Evolutionary conservation across 2,888 invertebrate genomes (phyloP), one percentile per base, ranked within the genome.

Genomic region (Plemyria rubiginata): DNA sequence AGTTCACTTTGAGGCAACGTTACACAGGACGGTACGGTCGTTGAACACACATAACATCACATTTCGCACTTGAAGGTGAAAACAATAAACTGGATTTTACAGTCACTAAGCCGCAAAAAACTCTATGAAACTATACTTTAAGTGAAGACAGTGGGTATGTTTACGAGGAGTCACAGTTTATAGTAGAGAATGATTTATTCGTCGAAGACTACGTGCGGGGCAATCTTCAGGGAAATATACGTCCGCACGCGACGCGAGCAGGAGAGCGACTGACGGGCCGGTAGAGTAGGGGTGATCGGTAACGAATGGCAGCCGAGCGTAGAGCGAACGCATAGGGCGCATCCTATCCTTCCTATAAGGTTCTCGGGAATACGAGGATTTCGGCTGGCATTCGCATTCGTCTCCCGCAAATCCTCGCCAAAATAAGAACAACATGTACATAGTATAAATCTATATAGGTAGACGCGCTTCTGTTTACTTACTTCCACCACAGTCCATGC

Each of bases 1-100:
- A 90, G 88, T 89, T 90, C 90, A 90, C 90, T 87, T 82, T 78
- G 78, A 76, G 73, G 80, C 78, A 87, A 89, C 82, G 89, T 90
- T 87, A 86, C 90, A 90, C 89, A 84, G 85, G 83, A 81, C 82
- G 82, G 84, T 76, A 84, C 85, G 87, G 83, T 88, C 74, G 81
- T 80, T 85, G 82, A 84, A 72, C 91, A 91, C 86, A 87, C 87
- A 90, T 80, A 87, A 88, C 86, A 88, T 92, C 92, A 92, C 92
- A 91, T 91, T 90, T 91, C 88, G 88, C 91, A 91, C 91, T 87
- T 80, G 80, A 78, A 77, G 79, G 79, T 77, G 78, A 79, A 83
- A 88, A 86, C 84, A 85, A 85, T 80, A 77, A 80, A 79, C 68
- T 69, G 66, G 70, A 68, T 76, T 76, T 74, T 80, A 81, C 80